Percentiles rank a stretch among this genome's conserved stretches.
phyloP scores from a whole-genome alignment of 2,888 invertebrate species.

The Drosophila rubida region DNA sequence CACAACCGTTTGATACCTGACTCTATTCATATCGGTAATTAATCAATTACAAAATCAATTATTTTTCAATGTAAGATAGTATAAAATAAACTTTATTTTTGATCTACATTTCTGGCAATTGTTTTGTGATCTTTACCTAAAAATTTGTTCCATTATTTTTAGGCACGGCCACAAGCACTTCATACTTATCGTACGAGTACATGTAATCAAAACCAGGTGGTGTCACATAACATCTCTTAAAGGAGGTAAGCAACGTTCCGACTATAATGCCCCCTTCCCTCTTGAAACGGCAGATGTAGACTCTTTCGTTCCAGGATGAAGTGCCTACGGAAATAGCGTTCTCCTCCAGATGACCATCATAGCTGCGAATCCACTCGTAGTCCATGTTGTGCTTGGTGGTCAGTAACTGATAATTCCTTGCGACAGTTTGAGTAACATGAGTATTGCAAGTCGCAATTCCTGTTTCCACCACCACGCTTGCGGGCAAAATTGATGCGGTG shows the following conservation, averaged over 20 bases:
- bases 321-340: slow-evolving; percentile 51
- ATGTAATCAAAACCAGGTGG: background rate
- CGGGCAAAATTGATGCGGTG: slow-evolving; percentile 36
- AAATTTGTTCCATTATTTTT: background rate
- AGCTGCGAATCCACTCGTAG: slow-evolving; percentile 55
- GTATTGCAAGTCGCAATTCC: slow-evolving; percentile 47
- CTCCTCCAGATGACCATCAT: slow-evolving; percentile 48
- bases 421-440: background rate
- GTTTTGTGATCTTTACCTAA: too few relatives aligned
- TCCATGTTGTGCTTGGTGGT: slow-evolving; percentile 12
- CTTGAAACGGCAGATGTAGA: slow-evolving; percentile 40
- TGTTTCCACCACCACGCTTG: slow-evolving; percentile 51
- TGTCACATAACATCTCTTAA: background rate
- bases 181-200: slow-evolving; percentile 34
- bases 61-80: too few relatives aligned
- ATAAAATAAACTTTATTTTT: too few relatives aligned
- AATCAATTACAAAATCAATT: too few relatives aligned
- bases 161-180: slow-evolving; percentile 27
- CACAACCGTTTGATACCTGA: too few relatives aligned
- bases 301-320: slow-evolving; percentile 37
- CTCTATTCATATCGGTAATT: too few relatives aligned
- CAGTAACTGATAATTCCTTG: slow-evolving; percentile 46
- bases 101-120: too few relatives aligned
- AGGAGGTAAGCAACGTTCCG: slow-evolving; percentile 45
- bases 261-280: background rate